Conservation (phyloP, 2,113 vertebrate genomes). For the Dascyllus trimaculatus region DNA sequence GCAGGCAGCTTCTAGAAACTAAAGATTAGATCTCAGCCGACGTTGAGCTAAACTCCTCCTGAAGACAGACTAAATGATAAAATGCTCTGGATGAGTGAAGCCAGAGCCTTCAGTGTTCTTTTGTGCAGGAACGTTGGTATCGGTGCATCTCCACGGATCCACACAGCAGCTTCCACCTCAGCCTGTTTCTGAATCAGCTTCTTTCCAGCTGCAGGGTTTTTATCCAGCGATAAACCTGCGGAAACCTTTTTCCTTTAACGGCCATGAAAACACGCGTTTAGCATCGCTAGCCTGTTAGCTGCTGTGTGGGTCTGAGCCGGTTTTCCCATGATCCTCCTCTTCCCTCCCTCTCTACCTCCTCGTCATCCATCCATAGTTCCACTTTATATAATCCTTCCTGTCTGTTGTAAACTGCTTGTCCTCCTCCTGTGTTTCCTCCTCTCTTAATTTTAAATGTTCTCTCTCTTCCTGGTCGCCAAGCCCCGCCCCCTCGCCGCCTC, state of each 20-base stretch:
- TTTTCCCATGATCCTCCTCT: conserved; percentile 37
- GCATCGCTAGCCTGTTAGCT: conserved; percentile 8
- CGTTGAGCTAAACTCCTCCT: too few relatives aligned
- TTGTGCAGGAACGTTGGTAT: background rate
- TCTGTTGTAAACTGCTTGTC: conserved; percentile 43
- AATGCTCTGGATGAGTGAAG: too few relatives aligned
- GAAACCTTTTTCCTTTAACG: background rate
- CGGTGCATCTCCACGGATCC: conserved; percentile 33
- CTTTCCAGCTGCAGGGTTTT: background rate
- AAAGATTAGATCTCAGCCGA: too few relatives aligned
- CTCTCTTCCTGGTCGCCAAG: conserved; percentile 6
- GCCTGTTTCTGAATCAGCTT: too few relatives aligned
- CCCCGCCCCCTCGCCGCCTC: conserved; percentile 28
- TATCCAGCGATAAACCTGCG: background rate
- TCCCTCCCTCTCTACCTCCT: conserved; percentile 32
- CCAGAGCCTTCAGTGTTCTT: too few relatives aligned
- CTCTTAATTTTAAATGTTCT: conserved; percentile 48
- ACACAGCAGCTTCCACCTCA: background rate
- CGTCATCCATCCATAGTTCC: conserved; percentile 5
- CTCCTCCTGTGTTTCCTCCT: conserved; percentile 20
- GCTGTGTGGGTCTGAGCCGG: conserved; percentile 12
- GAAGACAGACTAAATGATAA: too few relatives aligned
- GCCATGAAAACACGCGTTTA: background rate
- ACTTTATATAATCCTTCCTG: background rate
- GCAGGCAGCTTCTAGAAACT: too few relatives aligned